Base-by-base conservation (phyloP, 2,113 vertebrate genomes). In the Tragelaphus imberbis region DNA sequence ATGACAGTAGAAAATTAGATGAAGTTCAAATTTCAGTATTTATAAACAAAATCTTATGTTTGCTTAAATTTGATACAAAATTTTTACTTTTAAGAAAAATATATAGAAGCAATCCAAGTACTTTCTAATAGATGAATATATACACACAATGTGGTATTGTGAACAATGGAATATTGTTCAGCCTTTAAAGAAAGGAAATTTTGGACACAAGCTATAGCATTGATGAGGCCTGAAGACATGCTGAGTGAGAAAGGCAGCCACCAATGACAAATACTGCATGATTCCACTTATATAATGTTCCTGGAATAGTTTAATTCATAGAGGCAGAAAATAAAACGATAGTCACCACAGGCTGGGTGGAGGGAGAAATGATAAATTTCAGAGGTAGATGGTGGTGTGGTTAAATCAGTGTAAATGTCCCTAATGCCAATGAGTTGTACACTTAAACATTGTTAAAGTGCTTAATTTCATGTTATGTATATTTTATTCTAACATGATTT, bases 41-140 rank as follows among this genome's bases (percentile, higher is more conserved):
- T 11, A 75, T 95, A 80, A 79, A 16, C 55, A 80, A 84, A 84
- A 80, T 88, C 14, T 68, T 47, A 80, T 0, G 49, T 81, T 81
- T 81, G 14, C 61, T 77, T 94, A 90, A 21, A 28, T 90, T 92
- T 97, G 88, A 11, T 94, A 14, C n/a, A 91, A 30, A 96, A 81
- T 93, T 85, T 88, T 23, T 25, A 8, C 5, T 53, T 87, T 92
- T 58, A 2, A 5, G 40, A 89, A 21, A 75, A 33, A 44, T 86
- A 30, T 10, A 0, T 27, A 51, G 33, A 90, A 61, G 27, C 10
- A 55, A 28, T 5, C 21, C 36, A 90, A 30, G 27, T 93, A n/a
- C 25, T 58, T 44, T 55, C 58, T n/a, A 28, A 15, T 28, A 53
- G 40, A 59, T 68, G 33, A 71, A 63, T 89, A 8, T 44, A 51